Conservation (phyloP, 2,113 vertebrate genomes). For the Tyto alba region DNA sequence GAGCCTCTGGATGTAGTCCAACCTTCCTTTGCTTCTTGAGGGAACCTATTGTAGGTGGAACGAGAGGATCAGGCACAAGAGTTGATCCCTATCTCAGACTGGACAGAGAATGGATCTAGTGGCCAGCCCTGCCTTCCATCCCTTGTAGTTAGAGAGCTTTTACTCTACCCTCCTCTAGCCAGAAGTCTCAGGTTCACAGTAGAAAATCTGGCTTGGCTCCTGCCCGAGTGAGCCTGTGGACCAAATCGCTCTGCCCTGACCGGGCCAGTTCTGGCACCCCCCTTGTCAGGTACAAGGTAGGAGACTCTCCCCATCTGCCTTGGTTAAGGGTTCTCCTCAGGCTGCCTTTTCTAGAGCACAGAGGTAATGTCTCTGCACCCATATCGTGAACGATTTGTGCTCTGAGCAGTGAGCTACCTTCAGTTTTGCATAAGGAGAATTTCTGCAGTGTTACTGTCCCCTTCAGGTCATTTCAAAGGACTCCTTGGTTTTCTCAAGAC, state of each 20-base stretch:
- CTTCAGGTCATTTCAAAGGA: neutral
- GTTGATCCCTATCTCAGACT: neutral
- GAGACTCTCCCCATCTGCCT: neutral
- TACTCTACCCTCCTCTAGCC: neutral
- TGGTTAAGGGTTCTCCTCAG: neutral
- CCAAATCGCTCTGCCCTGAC: neutral
- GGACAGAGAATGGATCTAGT: neutral
- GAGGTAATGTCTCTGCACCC: neutral
- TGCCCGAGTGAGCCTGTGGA: neutral
- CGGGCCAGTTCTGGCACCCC: neutral
- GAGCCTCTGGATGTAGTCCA: neutral
- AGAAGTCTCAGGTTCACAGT: neutral
- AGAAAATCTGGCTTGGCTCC: neutral
- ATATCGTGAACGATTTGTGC: accelerated
- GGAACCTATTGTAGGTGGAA: neutral
- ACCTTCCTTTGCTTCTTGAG: neutral
- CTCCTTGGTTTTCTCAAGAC: neutral
- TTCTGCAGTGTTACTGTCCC: neutral
- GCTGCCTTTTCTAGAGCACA: neutral
- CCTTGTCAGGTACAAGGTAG: neutral
- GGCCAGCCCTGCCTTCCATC: neutral
- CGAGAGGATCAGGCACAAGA: neutral
- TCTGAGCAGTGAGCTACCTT: neutral
- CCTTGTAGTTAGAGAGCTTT: neutral
- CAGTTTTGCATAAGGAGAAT: neutral